phyloP scores from a whole-genome alignment of 2,888 invertebrate species.

The Eubasilissa splendida region DNA sequence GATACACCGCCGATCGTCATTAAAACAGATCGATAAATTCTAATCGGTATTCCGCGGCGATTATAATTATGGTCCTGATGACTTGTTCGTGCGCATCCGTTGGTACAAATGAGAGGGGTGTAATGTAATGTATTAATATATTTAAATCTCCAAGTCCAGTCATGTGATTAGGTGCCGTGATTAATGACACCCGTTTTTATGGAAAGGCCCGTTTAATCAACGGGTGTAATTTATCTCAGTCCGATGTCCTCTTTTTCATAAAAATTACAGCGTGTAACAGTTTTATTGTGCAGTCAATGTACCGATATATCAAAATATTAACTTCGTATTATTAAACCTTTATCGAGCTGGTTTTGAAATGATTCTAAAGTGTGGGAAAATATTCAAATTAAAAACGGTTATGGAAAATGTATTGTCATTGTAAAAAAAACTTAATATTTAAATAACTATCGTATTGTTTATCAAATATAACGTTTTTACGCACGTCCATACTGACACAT shows the following conservation, averaged over 20 bases:
- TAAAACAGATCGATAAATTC: constrained; percentile 51
- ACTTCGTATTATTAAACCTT: constrained; percentile 5
- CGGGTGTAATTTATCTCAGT: constrained; percentile 48
- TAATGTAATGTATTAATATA: constrained; percentile 43
- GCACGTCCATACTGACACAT: too few relatives aligned
- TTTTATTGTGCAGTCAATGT: constrained; percentile 35
- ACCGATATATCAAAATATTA: constrained; percentile 20
- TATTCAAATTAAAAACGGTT: constrained; percentile 9
- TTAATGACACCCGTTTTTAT: constrained; percentile 48
- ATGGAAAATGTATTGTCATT: neutral
- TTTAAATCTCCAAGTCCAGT: constrained; percentile 46
- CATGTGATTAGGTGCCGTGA: constrained; percentile 45
- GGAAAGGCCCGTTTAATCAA: constrained; percentile 47
- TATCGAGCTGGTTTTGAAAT: constrained; percentile 5
- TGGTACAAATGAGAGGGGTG: constrained; percentile 30
- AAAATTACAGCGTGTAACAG: constrained; percentile 41
- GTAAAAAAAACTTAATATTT: too few relatives aligned
- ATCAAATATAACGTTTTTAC: too few relatives aligned
- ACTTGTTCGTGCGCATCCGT: constrained; percentile 44
- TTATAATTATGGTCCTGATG: constrained; percentile 38
- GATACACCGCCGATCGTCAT: constrained; percentile 48
- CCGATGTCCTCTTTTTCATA: constrained; percentile 46
- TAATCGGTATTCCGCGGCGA: constrained; percentile 48
- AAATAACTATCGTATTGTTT: too few relatives aligned
- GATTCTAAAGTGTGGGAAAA: constrained; percentile 17